A percentile compares a stretch with the other conserved stretches of the same genome.
Conservation (phyloP, 23 tunicate species). For the Ascidia mentula region DNA sequence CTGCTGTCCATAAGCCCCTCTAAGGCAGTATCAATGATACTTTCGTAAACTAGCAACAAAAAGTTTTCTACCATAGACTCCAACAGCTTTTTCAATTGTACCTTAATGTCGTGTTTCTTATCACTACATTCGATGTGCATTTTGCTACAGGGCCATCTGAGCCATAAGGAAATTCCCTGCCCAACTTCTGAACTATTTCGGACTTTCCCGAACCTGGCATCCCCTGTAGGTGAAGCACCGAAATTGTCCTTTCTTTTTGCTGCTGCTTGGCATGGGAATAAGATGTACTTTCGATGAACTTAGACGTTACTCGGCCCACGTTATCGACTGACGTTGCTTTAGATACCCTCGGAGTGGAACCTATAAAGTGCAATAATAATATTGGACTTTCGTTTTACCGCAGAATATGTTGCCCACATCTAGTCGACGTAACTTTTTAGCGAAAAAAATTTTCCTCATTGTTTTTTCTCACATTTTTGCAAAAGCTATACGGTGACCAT, state of each 20-base stretch:
- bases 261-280: background rate
- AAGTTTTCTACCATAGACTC: background rate
- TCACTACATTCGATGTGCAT: background rate
- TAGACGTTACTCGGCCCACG: background rate
- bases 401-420: no score
- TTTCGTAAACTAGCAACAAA: background rate
- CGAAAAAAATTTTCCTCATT: no score
- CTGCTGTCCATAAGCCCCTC: background rate
- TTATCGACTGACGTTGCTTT: background rate
- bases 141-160: background rate
- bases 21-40: background rate
- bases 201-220: background rate
- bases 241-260: background rate
- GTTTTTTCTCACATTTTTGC: no score
- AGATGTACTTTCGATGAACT: background rate
- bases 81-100: background rate
- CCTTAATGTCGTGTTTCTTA: background rate
- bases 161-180: background rate
- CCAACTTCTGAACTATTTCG: background rate
- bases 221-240: background rate
- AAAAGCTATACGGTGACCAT: no score
- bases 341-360: no score
- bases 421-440: no score
- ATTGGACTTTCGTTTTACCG: no score
- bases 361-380: no score